Conservation (phyloP, 2,888 invertebrate genomes). For the Torymus auratus region DNA sequence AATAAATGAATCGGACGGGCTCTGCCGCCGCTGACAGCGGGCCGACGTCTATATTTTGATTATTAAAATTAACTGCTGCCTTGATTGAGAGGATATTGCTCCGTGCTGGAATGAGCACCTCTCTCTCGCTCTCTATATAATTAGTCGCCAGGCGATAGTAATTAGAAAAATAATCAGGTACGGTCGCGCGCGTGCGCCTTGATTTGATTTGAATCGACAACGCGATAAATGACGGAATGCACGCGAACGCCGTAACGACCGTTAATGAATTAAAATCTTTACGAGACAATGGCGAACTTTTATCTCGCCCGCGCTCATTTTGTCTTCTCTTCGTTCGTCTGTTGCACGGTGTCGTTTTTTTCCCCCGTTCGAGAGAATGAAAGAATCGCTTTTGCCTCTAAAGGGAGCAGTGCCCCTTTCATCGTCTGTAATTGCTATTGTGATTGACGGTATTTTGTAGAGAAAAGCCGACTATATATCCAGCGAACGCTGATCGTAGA, state of each 20-base stretch:
- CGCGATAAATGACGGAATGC: constrained; percentile 1
- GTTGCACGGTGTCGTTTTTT: background rate
- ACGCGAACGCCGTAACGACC: background rate
- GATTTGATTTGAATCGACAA: constrained; percentile 18
- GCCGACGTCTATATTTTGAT: constrained; percentile 14
- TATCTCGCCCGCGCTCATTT: too few species aligned
- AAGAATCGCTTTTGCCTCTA: background rate
- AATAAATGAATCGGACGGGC: constrained; percentile 25
- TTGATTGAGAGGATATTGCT: constrained; percentile 2
- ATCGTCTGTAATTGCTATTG: constrained; percentile 19
- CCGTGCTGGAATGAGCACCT: background rate
- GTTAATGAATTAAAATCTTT: background rate
- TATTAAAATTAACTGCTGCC: constrained; percentile 42
- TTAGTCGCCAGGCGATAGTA: constrained; percentile 11
- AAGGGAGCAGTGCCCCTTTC: background rate
- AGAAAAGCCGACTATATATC: background rate
- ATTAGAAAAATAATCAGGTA: constrained; percentile 40
- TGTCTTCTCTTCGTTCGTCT: background rate
- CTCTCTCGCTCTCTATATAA: background rate
- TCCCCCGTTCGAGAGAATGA: background rate
- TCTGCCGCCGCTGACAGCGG: background rate
- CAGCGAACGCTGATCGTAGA: background rate
- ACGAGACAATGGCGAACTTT: too few species aligned
- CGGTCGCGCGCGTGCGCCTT: background rate
- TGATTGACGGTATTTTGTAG: constrained; percentile 16